These are phyloP conservation scores for Glossosoma conforme DNA, from an alignment of 1,140 invertebrate genomes.

Conservation along the genomic window DNA sequence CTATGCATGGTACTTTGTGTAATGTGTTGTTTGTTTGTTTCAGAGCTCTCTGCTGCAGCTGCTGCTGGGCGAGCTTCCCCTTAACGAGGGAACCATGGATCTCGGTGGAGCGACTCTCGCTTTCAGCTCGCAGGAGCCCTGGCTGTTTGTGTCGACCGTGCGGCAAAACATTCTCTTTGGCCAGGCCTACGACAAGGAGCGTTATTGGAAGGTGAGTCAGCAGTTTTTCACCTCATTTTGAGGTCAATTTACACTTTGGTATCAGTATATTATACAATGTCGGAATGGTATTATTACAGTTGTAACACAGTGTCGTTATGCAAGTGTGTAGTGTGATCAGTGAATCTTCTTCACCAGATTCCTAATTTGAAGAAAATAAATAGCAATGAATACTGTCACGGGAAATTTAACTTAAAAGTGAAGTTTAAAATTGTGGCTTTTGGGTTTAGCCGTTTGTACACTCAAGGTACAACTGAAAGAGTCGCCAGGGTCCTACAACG, in stretches of 20 bases:
- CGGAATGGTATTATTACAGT: not conserved
- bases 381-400: too few relatives aligned
- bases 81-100: constrained; percentile 55
- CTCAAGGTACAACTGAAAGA: too few relatives aligned
- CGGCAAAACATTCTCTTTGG: constrained; percentile 81
- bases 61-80: constrained; percentile 64
- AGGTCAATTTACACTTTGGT: too few relatives aligned
- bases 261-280: not conserved
- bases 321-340: too few relatives aligned
- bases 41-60: constrained; percentile 72
- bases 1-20: too few relatives aligned
- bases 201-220: constrained; percentile 56
- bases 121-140: constrained; percentile 73
- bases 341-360: too few relatives aligned
- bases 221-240: not conserved
- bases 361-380: too few relatives aligned
- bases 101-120: constrained; percentile 58
- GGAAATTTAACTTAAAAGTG: too few relatives aligned
- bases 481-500: too few relatives aligned
- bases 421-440: too few relatives aligned
- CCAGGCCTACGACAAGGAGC: constrained; percentile 54
- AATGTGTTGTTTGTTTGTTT: constrained; percentile 30
- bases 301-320: not conserved
- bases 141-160: constrained; percentile 65
- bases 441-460: too few relatives aligned